These are phyloP conservation scores for Platygyra sinensis DNA, from an alignment of 64 coral and sea anemone genomes.

Conservation along the genomic window DNA sequence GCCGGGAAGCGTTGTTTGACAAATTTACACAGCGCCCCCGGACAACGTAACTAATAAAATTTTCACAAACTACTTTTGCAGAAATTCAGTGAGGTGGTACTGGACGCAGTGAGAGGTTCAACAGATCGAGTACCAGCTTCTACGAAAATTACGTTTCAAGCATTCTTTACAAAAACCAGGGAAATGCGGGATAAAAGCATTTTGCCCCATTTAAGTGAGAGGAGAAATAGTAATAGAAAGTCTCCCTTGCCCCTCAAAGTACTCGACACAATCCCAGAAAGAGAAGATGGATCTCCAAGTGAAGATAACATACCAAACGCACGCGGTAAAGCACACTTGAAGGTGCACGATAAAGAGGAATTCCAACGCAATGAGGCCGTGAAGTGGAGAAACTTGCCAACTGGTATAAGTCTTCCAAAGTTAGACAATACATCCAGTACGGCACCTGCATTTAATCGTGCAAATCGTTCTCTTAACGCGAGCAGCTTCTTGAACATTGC, in stretches of 20 bases:
- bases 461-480: not conserved
- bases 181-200: not conserved
- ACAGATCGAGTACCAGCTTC: too few relatives aligned
- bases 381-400: not conserved
- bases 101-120: too few relatives aligned
- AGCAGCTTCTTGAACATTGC: slow-evolving; percentile 3
- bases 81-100: too few relatives aligned
- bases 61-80: too few relatives aligned
- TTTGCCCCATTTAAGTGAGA: not conserved
- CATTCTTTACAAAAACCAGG: not conserved
- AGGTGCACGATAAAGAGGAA: not conserved
- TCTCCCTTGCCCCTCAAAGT: not conserved
- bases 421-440: not conserved
- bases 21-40: too few relatives aligned
- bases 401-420: not conserved
- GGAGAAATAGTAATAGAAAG: not conserved
- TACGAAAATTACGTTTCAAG: too few relatives aligned
- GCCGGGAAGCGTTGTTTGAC: too few relatives aligned
- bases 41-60: too few relatives aligned
- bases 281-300: not conserved
- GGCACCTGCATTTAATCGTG: not conserved
- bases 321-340: not conserved
- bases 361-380: not conserved
- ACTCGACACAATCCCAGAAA: slow-evolving; percentile 17
- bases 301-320: not conserved